Conservation (phyloP, 2,888 invertebrate genomes). For the Nomada flava region DNA sequence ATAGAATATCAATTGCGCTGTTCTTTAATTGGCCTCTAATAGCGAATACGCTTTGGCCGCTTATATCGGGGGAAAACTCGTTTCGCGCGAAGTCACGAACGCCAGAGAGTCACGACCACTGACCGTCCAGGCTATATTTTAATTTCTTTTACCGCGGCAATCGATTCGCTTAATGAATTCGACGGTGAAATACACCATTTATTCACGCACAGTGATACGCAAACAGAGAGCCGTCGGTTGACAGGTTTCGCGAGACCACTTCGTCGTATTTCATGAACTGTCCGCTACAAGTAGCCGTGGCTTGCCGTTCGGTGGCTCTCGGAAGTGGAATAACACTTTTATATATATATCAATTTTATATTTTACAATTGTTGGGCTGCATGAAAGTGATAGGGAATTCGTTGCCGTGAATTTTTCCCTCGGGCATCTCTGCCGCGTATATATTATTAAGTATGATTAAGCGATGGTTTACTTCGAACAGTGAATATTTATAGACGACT, state of each 20-base stretch:
- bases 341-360: no score
- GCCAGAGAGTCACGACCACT: constrained; percentile 50
- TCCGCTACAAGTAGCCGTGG: neutral
- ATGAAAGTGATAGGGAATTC: no score
- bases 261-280: neutral
- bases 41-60: constrained; percentile 29
- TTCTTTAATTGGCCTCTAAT: constrained; percentile 64
- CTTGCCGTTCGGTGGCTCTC: neutral
- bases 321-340: no score
- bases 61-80: constrained; percentile 48
- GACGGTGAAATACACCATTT: constrained; percentile 37
- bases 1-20: constrained; percentile 60
- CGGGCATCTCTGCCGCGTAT: no score
- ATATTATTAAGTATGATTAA: no score
- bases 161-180: constrained; percentile 59
- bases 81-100: constrained; percentile 47
- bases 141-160: constrained; percentile 40
- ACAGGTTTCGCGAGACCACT: constrained; percentile 8
- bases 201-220: constrained; percentile 27
- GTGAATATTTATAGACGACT: no score
- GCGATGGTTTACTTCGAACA: no score
- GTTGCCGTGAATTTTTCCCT: no score
- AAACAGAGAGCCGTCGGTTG: constrained; percentile 16
- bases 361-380: no score
- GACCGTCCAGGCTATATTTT: constrained; percentile 26